Percentiles rank a stretch among this genome's conserved stretches.
Evolutionary conservation across 2,888 invertebrate species (phyloP).

Genomic region (Ectobius pallidus): DNA sequence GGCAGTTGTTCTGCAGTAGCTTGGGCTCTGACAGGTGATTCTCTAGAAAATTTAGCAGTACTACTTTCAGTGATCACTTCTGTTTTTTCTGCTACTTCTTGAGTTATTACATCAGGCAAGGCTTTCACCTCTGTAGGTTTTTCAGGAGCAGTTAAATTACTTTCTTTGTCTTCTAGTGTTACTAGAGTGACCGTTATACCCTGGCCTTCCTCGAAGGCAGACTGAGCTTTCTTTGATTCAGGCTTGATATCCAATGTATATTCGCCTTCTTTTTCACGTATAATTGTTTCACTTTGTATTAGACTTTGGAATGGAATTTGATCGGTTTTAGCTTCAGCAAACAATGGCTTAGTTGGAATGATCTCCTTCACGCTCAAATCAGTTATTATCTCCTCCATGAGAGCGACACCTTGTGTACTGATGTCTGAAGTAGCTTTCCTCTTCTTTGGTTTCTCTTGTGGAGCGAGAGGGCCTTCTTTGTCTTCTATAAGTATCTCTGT

Average conservation of each 20-base stretch:
- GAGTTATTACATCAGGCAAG: constrained; percentile 56
- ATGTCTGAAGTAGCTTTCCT: constrained; percentile 61
- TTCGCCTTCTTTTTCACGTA: constrained; percentile 64
- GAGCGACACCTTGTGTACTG: constrained; percentile 62
- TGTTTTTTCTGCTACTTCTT: constrained; percentile 60
- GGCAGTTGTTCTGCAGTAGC: constrained; percentile 59
- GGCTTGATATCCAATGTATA: constrained; percentile 55
- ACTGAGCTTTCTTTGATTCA: constrained; percentile 56
- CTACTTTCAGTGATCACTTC: constrained; percentile 58
- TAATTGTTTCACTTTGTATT: constrained; percentile 61
- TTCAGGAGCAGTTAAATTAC: constrained; percentile 50
- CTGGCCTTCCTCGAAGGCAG: constrained; percentile 52
- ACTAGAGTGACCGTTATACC: constrained; percentile 51
- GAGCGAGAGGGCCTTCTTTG: constrained; percentile 58
- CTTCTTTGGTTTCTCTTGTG: constrained; percentile 53
- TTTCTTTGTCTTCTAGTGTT: constrained; percentile 48
- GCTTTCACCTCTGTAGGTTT: constrained; percentile 56
- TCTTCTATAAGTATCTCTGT: constrained; percentile 56
- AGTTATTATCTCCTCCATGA: constrained; percentile 63
- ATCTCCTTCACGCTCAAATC: constrained; percentile 54
- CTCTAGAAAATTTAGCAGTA: constrained; percentile 54
- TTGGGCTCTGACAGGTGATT: constrained; percentile 57
- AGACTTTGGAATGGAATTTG: constrained; percentile 62
- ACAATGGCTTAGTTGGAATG: constrained; percentile 45
- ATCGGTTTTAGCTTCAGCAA: constrained; percentile 56